phyloP scores from a whole-genome alignment of 1,140 invertebrate species.

The Pteromalus puparum region DNA sequence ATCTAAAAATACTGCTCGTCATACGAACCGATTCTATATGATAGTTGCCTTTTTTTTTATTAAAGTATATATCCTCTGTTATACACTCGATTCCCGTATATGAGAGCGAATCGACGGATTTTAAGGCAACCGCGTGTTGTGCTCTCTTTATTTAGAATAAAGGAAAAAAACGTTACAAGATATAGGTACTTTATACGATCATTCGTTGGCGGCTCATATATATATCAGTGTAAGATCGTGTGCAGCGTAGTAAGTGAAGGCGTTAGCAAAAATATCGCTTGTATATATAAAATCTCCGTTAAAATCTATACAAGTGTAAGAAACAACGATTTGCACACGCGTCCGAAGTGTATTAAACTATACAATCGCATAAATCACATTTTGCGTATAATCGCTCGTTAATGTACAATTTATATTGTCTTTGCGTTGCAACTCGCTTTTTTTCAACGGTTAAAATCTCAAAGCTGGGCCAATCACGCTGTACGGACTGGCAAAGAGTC shows the following conservation, averaged over 20 bases:
- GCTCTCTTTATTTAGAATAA: not conserved
- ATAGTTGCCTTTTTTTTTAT: not conserved
- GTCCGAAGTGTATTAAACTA: conserved; percentile 24
- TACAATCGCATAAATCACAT: conserved; percentile 7
- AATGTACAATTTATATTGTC: not conserved
- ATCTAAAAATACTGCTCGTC: conserved; percentile 74
- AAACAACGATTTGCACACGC: conserved; percentile 73
- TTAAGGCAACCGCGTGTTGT: not conserved
- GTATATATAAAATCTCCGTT: conserved; percentile 66
- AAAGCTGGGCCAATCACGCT: not conserved
- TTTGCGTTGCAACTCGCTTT: not conserved
- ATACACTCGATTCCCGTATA: not conserved
- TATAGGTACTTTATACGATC: conserved; percentile 9
- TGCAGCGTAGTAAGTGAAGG: conserved; percentile 51
- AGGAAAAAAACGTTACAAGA: not conserved
- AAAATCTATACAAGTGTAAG: conserved; percentile 69
- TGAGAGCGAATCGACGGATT: not conserved
- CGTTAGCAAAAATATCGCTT: conserved; percentile 70
- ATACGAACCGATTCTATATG: conserved; percentile 58
- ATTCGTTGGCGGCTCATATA: conserved; percentile 14
- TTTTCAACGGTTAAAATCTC: conserved; percentile 24
- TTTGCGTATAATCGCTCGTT: not conserved
- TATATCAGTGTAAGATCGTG: not conserved
- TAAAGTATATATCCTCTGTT: not conserved
- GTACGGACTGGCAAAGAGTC: conserved; percentile 51